Percentiles rank a stretch among this genome's conserved stretches.
These are phyloP conservation scores for Coptodon bakossiorum DNA, from an alignment of 2,113 vertebrate genomes.

Conservation along the genomic window DNA sequence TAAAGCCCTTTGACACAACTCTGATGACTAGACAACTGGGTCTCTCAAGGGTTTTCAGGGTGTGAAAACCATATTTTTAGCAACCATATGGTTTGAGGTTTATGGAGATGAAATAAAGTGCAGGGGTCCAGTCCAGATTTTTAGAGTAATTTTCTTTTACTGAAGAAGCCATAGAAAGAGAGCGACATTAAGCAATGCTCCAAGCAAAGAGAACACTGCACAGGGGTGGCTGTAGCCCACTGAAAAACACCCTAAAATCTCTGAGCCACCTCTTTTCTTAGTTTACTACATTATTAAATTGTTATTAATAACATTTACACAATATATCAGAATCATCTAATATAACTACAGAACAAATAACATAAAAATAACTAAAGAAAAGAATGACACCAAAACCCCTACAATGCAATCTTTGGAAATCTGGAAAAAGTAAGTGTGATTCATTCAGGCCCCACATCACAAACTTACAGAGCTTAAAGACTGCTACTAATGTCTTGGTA, in stretches of 20 bases:
- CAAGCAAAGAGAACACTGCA: background rate
- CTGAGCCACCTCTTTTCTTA: background rate
- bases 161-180: background rate
- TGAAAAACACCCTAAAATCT: background rate
- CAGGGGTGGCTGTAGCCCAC: background rate
- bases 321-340: background rate
- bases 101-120: background rate
- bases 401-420: background rate
- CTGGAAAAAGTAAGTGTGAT: background rate
- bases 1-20: background rate
- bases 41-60: background rate
- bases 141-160: background rate
- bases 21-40: background rate
- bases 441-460: background rate
- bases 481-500: background rate
- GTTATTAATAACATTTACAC: background rate
- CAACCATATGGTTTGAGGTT: background rate
- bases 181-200: background rate
- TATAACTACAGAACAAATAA: background rate
- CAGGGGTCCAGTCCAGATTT: background rate
- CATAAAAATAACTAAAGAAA: background rate
- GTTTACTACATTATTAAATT: background rate
- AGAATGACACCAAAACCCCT: background rate
- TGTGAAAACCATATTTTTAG: background rate
- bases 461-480: background rate